Percentiles rank a stretch among this genome's conserved stretches.
These are phyloP conservation scores for Rhagoletis zephyria DNA, from an alignment of 1,140 invertebrate species.

Conservation along the genomic window DNA sequence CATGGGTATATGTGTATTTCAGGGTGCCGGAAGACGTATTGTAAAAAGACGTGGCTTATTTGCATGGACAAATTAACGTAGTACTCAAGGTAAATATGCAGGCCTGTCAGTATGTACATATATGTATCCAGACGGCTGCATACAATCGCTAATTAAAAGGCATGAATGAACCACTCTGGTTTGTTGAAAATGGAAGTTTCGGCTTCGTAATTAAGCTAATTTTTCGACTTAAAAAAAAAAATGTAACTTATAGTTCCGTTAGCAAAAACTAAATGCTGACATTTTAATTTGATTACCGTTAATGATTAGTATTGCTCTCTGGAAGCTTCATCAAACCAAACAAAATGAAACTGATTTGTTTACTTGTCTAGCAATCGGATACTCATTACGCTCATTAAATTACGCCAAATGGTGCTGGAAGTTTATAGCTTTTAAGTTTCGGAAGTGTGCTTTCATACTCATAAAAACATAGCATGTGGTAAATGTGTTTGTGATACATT, in stretches of 20 bases:
- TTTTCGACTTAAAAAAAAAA: too few species aligned
- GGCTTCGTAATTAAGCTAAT: too few species aligned
- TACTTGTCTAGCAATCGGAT: background rate
- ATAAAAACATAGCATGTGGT: too few species aligned
- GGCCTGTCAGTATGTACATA: background rate
- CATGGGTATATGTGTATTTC: background rate
- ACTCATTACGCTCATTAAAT: background rate
- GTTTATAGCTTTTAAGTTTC: background rate
- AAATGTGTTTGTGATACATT: too few species aligned
- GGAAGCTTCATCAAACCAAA: too few species aligned
- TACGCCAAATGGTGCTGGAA: background rate
- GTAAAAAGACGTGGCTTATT: background rate
- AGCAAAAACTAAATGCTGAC: too few species aligned
- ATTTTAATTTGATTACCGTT: too few species aligned
- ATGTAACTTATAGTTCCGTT: too few species aligned
- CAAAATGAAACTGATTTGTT: too few species aligned
- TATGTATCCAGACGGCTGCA: background rate
- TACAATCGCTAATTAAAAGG: background rate
- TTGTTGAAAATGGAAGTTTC: too few species aligned
- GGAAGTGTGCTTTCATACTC: background rate
- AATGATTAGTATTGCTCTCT: too few species aligned
- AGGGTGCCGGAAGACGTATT: slow-evolving; percentile 19
- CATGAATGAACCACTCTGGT: too few species aligned
- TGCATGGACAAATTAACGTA: slow-evolving; percentile 2
- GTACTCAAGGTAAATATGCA: background rate